A percentile compares a stretch with the other conserved stretches of the same genome.
These are phyloP conservation scores for Julus scanicus DNA, from an alignment of 2,888 invertebrate genomes.

Conservation along the genomic window DNA sequence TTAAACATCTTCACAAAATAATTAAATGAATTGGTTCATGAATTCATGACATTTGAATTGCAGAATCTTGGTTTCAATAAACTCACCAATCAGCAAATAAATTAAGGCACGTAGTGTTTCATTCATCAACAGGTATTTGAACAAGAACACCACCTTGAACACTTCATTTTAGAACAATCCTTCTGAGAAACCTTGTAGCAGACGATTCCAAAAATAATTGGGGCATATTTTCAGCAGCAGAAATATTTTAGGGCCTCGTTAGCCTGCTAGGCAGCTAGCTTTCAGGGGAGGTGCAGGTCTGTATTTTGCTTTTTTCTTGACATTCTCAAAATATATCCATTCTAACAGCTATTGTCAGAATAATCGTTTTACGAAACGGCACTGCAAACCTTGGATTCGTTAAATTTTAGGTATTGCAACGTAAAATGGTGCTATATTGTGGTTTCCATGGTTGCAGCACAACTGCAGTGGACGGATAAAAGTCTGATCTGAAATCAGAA, in stretches of 20 bases:
- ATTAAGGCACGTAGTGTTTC: no score
- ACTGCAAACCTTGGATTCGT: no score
- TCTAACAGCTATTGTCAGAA: no score
- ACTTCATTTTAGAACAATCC: not conserved
- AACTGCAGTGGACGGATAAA: slow-evolving; percentile 8
- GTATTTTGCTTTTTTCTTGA: not conserved
- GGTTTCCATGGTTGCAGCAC: slow-evolving; percentile 1
- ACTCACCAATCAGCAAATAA: not conserved
- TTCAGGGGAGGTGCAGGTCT: not conserved
- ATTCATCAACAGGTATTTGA: no score
- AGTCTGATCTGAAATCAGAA: not conserved
- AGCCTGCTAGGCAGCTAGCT: not conserved
- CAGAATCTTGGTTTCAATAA: not conserved
- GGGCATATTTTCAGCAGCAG: not conserved
- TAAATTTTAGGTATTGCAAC: not conserved
- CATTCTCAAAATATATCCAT: no score
- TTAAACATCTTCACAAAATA: no score
- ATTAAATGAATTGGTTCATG: no score
- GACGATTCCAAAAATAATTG: slow-evolving; percentile 21
- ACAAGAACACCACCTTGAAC: not conserved
- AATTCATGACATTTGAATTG: no score
- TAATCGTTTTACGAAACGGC: no score
- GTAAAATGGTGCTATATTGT: not conserved
- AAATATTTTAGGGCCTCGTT: not conserved
- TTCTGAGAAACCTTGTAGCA: not conserved